Conservation (phyloP, 2,113 vertebrate species). For the Eleginops maclovinus region DNA sequence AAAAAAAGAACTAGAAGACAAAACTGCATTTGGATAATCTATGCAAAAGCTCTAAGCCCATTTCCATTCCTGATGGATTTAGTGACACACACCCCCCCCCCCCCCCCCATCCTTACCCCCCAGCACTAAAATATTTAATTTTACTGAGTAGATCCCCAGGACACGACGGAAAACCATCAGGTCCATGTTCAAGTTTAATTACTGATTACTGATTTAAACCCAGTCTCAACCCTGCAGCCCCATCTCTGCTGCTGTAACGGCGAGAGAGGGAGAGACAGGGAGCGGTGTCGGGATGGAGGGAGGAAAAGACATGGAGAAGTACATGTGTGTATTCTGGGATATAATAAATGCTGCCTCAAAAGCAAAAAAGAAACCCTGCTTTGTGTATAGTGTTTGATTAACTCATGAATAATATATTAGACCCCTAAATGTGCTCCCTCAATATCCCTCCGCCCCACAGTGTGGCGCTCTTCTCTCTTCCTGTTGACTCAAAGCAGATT, state of each 20-base stretch:
- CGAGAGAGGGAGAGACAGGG: slow-evolving; percentile 32
- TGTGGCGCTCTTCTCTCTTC: slow-evolving; percentile 72
- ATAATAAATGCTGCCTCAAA: background rate
- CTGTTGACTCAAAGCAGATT: slow-evolving; percentile 60
- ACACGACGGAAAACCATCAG: slow-evolving; percentile 89
- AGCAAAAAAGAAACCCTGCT: background rate
- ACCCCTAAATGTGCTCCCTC: background rate
- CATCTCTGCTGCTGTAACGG: slow-evolving; percentile 79
- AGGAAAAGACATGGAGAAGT: background rate
- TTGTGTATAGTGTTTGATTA: background rate
- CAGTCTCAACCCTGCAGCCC: slow-evolving; percentile 88
- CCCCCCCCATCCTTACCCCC: slow-evolving; percentile 80
- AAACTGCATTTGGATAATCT: slow-evolving; percentile 87
- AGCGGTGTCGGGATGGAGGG: background rate
- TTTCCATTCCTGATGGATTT: slow-evolving; percentile 91
- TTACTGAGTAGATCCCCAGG: slow-evolving; percentile 89
- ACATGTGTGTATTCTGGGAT: background rate
- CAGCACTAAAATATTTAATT: slow-evolving; percentile 92
- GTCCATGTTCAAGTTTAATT: slow-evolving; percentile 96
- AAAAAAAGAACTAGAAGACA: slow-evolving; percentile 65
- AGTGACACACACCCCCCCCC: slow-evolving; percentile 87
- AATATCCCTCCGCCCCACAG: slow-evolving; percentile 82
- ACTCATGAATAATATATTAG: background rate
- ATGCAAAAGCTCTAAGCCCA: slow-evolving; percentile 83
- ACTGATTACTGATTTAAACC: slow-evolving; percentile 96